Percentiles rank a stretch among this genome's conserved stretches.
phyloP scores from a whole-genome alignment of 1,140 invertebrate genomes.

The Drosophila takahashii region DNA sequence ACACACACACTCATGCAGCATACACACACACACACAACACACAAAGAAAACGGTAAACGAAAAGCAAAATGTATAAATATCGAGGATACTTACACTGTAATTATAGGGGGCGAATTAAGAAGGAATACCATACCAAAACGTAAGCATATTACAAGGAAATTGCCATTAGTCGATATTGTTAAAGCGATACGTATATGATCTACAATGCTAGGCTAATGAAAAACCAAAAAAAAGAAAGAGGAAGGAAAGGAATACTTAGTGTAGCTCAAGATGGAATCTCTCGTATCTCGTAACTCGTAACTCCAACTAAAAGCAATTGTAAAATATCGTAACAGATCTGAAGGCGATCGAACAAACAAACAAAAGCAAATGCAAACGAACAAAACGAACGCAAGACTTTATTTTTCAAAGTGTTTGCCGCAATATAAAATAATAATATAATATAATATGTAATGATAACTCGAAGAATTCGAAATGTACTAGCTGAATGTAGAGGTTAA shows the following conservation, averaged over 20 bases:
- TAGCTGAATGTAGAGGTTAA: slow-evolving; percentile 57
- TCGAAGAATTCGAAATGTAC: slow-evolving; percentile 54
- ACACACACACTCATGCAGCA: slow-evolving; percentile 11
- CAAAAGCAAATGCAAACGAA: slow-evolving; percentile 38
- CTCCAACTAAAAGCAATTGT: slow-evolving; percentile 76
- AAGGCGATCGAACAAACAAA: slow-evolving; percentile 33
- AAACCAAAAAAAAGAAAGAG: not conserved
- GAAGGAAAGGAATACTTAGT: slow-evolving; percentile 36
- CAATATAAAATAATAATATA: slow-evolving; percentile 16
- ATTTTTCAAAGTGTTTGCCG: slow-evolving; percentile 80
- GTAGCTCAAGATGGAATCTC: slow-evolving; percentile 50
- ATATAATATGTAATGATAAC: slow-evolving; percentile 8
- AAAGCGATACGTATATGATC: slow-evolving; percentile 61
- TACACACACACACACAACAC: slow-evolving; percentile 5
- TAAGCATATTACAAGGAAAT: slow-evolving; percentile 71
- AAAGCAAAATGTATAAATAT: slow-evolving; percentile 53
- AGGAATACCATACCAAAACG: slow-evolving; percentile 50
- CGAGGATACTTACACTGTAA: slow-evolving; percentile 44
- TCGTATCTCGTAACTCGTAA: slow-evolving; percentile 43
- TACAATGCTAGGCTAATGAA: slow-evolving; percentile 30
- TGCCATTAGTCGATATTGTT: slow-evolving; percentile 80
- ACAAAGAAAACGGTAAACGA: slow-evolving; percentile 38
- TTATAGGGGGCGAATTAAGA: slow-evolving; percentile 27
- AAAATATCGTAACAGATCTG: slow-evolving; percentile 66
- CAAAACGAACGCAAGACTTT: slow-evolving; percentile 62